A percentile compares a stretch with the other conserved stretches of the same genome.
Conservation (phyloP, 1,140 invertebrate genomes). For the Zaprionus inermis region DNA sequence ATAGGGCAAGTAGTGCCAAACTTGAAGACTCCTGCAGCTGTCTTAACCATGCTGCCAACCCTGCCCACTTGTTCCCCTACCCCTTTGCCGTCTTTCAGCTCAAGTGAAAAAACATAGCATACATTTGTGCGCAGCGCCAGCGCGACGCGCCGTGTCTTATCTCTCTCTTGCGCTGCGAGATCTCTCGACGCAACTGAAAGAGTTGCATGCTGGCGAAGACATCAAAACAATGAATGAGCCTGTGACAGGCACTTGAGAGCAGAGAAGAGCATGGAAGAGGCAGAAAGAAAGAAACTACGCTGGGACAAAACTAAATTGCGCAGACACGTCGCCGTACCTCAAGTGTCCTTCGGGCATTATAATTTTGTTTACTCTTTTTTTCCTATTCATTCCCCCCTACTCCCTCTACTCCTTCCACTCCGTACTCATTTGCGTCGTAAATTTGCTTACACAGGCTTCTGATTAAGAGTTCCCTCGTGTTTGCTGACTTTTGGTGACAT, state of each 20-base stretch:
- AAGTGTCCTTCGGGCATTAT: conserved; percentile 38
- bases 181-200: conserved; percentile 52
- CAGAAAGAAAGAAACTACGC: neutral
- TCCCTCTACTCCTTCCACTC: neutral
- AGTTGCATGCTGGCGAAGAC: conserved; percentile 39
- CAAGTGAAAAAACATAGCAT: conserved; percentile 19
- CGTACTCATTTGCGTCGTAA: conserved; percentile 50
- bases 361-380: conserved; percentile 23
- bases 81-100: neutral
- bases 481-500: conserved; percentile 66
- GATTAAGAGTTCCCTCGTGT: conserved; percentile 45
- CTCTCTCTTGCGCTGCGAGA: conserved; percentile 20
- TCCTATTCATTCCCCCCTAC: neutral
- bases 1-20: neutral
- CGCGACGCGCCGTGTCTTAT: conserved; percentile 46
- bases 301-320: conserved; percentile 37
- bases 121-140: conserved; percentile 13
- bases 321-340: conserved; percentile 44
- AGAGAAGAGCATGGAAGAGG: neutral
- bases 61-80: neutral
- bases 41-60: neutral
- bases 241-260: conserved; percentile 24
- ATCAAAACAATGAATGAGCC: conserved; percentile 23
- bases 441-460: conserved; percentile 64
- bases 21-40: no score